Conservation (phyloP, 64 coral and sea anemone genomes). For the Dendronephthya gigantea region DNA sequence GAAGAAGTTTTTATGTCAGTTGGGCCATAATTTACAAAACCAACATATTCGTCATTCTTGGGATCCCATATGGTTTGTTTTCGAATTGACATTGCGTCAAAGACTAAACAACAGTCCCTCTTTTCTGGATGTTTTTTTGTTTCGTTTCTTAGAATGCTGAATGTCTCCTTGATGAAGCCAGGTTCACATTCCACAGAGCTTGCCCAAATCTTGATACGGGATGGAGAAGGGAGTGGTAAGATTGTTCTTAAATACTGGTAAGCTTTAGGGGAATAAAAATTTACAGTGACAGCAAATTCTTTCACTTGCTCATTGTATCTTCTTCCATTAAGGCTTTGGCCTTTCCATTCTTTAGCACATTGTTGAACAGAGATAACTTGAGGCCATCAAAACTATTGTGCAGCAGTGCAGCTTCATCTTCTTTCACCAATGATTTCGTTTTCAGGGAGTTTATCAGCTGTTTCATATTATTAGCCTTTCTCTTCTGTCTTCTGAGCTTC, state of each 20-base stretch:
- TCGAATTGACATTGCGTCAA: constrained; percentile 1
- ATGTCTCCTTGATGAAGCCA: constrained; percentile 1
- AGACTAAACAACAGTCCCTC: constrained; percentile 7
- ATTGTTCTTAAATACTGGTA: neutral
- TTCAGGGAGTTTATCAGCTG: neutral
- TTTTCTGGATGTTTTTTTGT: constrained; percentile 1
- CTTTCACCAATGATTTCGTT: neutral
- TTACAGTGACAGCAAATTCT: neutral
- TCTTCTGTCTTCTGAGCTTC: neutral
- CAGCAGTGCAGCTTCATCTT: neutral
- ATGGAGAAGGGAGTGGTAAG: neutral
- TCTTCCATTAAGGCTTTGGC: neutral
- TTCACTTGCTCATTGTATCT: neutral
- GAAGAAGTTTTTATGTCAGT: neutral
- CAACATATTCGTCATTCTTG: neutral
- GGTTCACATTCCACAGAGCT: neutral
- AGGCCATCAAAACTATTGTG: constrained; percentile 11
- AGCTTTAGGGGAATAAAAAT: constrained; percentile 12
- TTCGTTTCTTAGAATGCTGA: neutral
- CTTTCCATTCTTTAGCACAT: neutral
- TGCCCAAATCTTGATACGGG: neutral
- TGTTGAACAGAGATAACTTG: neutral
- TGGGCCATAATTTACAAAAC: neutral
- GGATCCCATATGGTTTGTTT: constrained; percentile 8
- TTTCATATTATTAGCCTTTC: neutral